These are phyloP conservation scores for Eriosoma lanigerum DNA, from an alignment of 1,140 invertebrate genomes.

Conservation along the genomic window DNA sequence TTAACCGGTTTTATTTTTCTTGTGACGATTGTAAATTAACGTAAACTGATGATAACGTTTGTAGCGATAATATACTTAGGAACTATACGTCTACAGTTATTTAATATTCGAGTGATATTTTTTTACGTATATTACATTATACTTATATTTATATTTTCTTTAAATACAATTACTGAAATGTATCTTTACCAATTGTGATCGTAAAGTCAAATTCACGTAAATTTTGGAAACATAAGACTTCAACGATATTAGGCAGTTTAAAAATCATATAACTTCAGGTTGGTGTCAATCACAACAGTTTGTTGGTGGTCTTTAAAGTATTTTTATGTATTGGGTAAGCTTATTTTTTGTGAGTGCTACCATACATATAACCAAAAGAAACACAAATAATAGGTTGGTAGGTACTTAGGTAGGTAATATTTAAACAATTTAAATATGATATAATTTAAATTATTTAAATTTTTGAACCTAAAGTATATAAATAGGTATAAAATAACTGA, in stretches of 20 bases:
- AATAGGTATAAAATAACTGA: too few relatives aligned
- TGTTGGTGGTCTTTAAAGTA: neutral
- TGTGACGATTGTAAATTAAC: neutral
- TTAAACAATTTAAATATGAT: too few relatives aligned
- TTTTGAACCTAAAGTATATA: too few relatives aligned
- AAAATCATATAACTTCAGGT: neutral
- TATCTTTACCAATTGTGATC: neutral
- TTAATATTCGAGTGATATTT: neutral
- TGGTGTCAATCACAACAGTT: neutral
- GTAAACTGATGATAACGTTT: neutral
- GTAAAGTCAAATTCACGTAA: neutral
- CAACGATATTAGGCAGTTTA: neutral
- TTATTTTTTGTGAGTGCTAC: too few relatives aligned
- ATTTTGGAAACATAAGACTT: neutral
- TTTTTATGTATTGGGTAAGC: neutral
- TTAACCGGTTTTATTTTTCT: conserved; percentile 20
- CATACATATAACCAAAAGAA: too few relatives aligned
- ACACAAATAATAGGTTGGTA: too few relatives aligned
- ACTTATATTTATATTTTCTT: neutral
- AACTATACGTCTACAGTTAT: neutral
- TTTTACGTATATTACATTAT: neutral
- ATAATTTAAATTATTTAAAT: too few relatives aligned
- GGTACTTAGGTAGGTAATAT: too few relatives aligned
- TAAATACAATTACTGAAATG: neutral
- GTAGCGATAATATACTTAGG: too few relatives aligned